phyloP scores from a whole-genome alignment of 2,888 invertebrate genomes.

The Kuschelorhynchus macadamiae region DNA sequence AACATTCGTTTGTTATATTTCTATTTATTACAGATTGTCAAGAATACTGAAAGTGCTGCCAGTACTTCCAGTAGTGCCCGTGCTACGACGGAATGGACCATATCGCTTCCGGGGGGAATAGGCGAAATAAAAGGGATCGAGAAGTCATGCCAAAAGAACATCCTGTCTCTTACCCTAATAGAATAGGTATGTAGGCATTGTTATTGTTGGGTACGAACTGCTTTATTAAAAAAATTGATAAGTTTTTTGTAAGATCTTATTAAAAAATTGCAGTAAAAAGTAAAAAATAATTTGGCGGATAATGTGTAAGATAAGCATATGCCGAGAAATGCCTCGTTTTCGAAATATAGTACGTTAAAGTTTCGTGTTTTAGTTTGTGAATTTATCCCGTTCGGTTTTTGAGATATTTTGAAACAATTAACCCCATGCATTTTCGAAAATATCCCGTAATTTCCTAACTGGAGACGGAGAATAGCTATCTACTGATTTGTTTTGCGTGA shows the following conservation, averaged over 20 bases:
- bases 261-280: conserved; percentile 7
- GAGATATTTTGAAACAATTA: too few species aligned
- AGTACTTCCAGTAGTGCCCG: too few species aligned
- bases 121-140: neutral
- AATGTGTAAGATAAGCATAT: too few species aligned
- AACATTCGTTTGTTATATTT: conserved; percentile 1
- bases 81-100: too few species aligned
- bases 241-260: conserved; percentile 4
- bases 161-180: conserved; percentile 10
- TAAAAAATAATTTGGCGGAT: neutral
- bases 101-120: conserved; percentile 1
- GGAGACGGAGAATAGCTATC: neutral
- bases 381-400: too few species aligned
- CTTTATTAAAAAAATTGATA: neutral
- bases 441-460: conserved; percentile 9
- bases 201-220: conserved; percentile 8
- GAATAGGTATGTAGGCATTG: conserved; percentile 7
- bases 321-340: too few species aligned
- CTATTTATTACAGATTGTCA: conserved; percentile 10
- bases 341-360: too few species aligned
- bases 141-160: conserved; percentile 4
- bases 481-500: conserved; percentile 7
- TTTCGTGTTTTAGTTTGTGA: too few species aligned
- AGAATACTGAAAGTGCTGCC: conserved; percentile 3
- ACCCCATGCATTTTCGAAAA: conserved; percentile 6